Conservation (phyloP, 2,797 vertebrate genomes). For the Mormyrops boulengeri region DNA sequence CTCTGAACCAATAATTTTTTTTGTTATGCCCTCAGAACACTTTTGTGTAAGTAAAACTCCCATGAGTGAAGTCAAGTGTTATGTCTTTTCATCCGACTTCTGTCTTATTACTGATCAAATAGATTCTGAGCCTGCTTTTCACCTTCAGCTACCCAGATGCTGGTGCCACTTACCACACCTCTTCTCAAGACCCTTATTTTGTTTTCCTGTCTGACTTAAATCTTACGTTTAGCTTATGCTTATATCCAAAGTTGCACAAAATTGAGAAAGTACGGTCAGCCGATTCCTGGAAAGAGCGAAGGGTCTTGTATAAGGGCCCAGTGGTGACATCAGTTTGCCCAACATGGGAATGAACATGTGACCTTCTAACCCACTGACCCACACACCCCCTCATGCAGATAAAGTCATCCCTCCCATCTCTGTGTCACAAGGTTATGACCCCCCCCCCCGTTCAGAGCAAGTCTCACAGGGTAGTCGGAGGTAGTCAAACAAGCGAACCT, state of each 20-base stretch:
- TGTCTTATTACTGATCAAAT: not conserved
- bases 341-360: not conserved
- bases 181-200: not conserved
- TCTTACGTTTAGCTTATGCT: not conserved
- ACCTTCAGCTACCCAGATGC: not conserved
- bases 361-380: not conserved
- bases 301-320: not conserved
- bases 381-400: not conserved
- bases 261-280: not conserved
- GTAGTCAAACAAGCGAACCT: not conserved
- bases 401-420: not conserved
- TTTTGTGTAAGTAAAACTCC: not conserved
- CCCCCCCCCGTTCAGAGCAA: not conserved
- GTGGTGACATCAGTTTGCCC: not conserved
- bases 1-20: not conserved
- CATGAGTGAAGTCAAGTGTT: not conserved
- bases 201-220: not conserved
- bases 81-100: not conserved
- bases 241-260: not conserved
- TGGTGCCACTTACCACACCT: not conserved
- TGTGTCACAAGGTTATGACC: not conserved
- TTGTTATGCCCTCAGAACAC: not conserved
- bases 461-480: not conserved
- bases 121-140: not conserved
- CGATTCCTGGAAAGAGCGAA: not conserved